Percentiles rank a stretch among this genome's conserved stretches.
These are phyloP conservation scores for Crematogaster levior DNA, from an alignment of 2,888 invertebrate species.

Conservation along the genomic window DNA sequence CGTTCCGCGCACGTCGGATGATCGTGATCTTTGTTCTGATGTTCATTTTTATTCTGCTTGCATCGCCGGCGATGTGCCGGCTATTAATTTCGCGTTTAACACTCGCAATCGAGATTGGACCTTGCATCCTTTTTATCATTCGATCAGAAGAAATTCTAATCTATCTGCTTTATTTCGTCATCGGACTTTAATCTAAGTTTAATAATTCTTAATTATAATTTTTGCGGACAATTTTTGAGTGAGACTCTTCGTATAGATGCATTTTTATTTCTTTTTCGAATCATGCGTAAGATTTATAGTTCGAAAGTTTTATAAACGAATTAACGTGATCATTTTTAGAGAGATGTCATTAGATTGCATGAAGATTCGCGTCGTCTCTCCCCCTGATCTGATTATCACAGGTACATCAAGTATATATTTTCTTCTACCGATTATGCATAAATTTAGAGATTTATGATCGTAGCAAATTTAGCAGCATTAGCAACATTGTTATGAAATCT, in stretches of 20 bases:
- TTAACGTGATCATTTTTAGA: background rate
- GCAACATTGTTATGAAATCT: background rate
- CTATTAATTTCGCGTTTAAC: slow-evolving; percentile 31
- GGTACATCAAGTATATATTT: background rate
- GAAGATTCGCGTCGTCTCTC: background rate
- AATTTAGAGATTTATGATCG: slow-evolving; percentile 14
- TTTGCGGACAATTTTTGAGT: background rate
- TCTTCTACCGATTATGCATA: background rate
- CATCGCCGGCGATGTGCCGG: background rate
- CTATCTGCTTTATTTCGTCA: background rate
- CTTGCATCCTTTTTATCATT: slow-evolving; percentile 10
- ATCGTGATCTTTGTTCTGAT: slow-evolving; percentile 41
- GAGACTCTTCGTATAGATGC: background rate
- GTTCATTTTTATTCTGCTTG: slow-evolving; percentile 20
- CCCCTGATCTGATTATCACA: background rate
- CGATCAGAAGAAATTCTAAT: background rate
- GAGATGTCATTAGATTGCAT: background rate
- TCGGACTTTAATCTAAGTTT: slow-evolving; percentile 1
- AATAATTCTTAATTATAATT: slow-evolving; percentile 13
- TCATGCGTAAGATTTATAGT: background rate
- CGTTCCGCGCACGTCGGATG: background rate
- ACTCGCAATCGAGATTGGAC: background rate
- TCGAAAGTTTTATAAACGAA: slow-evolving; percentile 1
- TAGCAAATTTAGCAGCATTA: slow-evolving; percentile 3
- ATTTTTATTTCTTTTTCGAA: background rate